Evolutionary conservation across 2,888 invertebrate genomes (phyloP).

Genomic region (Xiphydria camelus): DNA sequence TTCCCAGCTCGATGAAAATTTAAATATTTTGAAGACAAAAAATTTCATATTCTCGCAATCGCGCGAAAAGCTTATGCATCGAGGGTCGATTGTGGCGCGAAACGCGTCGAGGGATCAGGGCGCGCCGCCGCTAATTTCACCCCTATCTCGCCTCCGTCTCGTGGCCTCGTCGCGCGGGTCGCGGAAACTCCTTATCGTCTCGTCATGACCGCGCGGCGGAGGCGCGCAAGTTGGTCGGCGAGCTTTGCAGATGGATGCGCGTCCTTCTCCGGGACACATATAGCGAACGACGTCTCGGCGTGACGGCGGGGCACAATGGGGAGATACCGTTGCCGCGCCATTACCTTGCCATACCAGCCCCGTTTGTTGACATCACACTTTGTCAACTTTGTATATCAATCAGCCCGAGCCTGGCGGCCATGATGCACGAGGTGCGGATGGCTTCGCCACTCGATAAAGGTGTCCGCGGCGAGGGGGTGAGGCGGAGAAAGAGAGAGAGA

Average conservation of each 20-base stretch:
- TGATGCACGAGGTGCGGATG: no score
- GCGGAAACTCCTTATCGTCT: no score
- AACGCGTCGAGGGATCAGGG: no score
- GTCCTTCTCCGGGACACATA: slow-evolving; percentile 23
- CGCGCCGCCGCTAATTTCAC: no score
- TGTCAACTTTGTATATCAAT: slow-evolving; percentile 45
- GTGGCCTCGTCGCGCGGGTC: no score
- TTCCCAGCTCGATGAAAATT: neutral
- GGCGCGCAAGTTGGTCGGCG: neutral
- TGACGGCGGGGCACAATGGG: slow-evolving; percentile 28
- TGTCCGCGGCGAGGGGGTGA: slow-evolving; percentile 26
- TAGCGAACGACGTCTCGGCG: slow-evolving; percentile 9
- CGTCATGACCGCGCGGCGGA: rapidly evolving
- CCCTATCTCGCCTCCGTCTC: no score
- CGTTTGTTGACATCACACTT: slow-evolving; percentile 27
- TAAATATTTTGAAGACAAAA: no score
- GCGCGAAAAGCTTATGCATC: no score
- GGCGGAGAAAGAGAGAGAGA: slow-evolving; percentile 19
- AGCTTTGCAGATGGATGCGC: slow-evolving; percentile 17
- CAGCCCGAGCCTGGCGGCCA: slow-evolving; percentile 28
- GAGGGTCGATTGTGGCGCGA: no score
- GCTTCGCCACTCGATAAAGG: slow-evolving; percentile 33
- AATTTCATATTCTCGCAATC: no score
- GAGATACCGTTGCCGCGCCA: slow-evolving; percentile 38
- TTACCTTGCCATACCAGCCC: slow-evolving; percentile 31